Conservation (phyloP, 2,888 invertebrate species). For the Agrotis segetum region DNA sequence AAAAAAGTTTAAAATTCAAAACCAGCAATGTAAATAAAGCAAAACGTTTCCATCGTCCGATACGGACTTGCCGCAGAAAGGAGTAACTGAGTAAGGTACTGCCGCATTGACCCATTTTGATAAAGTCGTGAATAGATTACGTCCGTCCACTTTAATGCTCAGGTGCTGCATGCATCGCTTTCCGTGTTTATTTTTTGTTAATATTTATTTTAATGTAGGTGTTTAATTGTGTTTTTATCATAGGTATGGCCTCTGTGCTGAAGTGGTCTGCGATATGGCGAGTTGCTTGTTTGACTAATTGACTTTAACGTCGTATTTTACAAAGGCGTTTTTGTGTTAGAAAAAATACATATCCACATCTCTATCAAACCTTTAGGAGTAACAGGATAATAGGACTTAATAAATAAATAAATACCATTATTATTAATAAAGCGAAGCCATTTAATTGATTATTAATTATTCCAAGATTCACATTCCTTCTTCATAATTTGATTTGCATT, state of each 20-base stretch:
- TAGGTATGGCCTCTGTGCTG: conserved; percentile 10
- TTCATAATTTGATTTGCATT: conserved; percentile 50
- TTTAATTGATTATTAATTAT: conserved; percentile 36
- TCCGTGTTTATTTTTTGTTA: conserved; percentile 59
- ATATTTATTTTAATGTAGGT: conserved; percentile 46
- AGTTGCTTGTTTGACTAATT: conserved; percentile 10
- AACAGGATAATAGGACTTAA: not conserved
- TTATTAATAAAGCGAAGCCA: conserved; percentile 20
- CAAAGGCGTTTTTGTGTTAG: not conserved
- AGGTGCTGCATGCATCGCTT: conserved; percentile 72
- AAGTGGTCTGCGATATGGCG: conserved; percentile 2
- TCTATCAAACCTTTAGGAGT: not conserved
- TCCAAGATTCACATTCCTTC: conserved; percentile 46
- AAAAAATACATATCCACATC: not conserved
- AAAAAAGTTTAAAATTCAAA: conserved; percentile 44
- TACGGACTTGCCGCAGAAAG: conserved; percentile 76
- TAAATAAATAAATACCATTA: not conserved
- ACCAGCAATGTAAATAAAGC: conserved; percentile 73
- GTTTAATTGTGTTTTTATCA: conserved; percentile 32
- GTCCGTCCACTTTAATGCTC: conserved; percentile 77
- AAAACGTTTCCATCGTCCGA: conserved; percentile 73
- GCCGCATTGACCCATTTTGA: conserved; percentile 90
- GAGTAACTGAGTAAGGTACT: conserved; percentile 74
- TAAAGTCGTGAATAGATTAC: conserved; percentile 87
- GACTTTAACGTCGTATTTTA: not conserved